These are phyloP conservation scores for Megalops cyprinoides DNA, from an alignment of 2,797 vertebrate species.

Conservation along the genomic window DNA sequence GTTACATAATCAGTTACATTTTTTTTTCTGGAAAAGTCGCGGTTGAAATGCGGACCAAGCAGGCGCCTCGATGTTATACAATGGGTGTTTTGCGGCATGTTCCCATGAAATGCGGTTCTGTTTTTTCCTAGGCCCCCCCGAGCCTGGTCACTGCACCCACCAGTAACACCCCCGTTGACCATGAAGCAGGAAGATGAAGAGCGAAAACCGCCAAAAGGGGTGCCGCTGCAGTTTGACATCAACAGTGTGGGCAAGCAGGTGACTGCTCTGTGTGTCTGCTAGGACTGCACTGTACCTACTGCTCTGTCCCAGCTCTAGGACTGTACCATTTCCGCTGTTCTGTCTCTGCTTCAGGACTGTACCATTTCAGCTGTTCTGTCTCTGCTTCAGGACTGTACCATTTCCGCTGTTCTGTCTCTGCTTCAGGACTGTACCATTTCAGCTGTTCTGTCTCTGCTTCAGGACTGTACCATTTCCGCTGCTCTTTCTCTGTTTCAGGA, in stretches of 20 bases:
- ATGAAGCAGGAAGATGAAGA: constrained; percentile 78
- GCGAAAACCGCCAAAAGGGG: constrained; percentile 90
- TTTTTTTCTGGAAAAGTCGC: neutral
- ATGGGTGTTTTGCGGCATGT: no score
- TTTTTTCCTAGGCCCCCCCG: constrained; percentile 66
- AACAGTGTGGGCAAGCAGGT: constrained; percentile 97
- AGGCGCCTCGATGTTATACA: neutral
- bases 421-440: neutral
- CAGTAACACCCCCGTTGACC: constrained; percentile 64
- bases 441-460: no score
- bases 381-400: neutral
- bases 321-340: no score
- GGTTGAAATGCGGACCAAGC: neutral
- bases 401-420: neutral
- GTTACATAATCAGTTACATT: neutral
- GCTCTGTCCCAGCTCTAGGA: no score
- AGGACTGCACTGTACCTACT: no score
- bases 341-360: neutral
- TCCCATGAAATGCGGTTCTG: neutral
- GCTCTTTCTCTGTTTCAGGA: neutral
- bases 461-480: no score
- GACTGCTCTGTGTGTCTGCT: constrained; percentile 18
- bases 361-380: neutral
- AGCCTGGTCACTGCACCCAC: constrained; percentile 82
- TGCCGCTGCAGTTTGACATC: constrained; percentile 93